Evolutionary conservation across 2,888 invertebrate species (phyloP), one percentile per base, ranked within the genome.

Genomic region (Dicyrtomina minuta): DNA sequence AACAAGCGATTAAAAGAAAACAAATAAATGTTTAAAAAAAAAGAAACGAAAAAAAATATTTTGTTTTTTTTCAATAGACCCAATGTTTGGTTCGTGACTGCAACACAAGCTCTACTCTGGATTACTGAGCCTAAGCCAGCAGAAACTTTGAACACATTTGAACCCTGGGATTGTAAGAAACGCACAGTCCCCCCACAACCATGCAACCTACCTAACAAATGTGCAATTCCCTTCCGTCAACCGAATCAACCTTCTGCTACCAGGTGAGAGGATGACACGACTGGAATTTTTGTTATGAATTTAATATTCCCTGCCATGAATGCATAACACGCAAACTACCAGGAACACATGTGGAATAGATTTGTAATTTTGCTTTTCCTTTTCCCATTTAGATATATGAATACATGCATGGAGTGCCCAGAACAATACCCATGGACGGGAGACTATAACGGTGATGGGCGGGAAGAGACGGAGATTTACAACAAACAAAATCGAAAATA

Each of bases 51-150:
- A n/a, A 43, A 43, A 10, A 10, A n/a, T n/a, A n/a, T n/a, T n/a
- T n/a, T n/a, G n/a, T n/a, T n/a, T 13, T 39, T 55, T 59, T 33
- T 64, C 20, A 27, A 20, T 39, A 93, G 93, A 76, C 87, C 89
- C 64, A 93, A 93, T 81, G 92, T 93, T 10, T 92, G 90, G 86
- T 90, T 92, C 79, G 90, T 93, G 39, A 93, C 93, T 3, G 86
- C 88, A 39, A 93, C 93, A 0, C 93, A 94, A 84, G 90, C 90
- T n/a, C 82, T 95, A 70, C 90, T 91, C 49, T 95, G 93, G 90
- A 90, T 93, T 82, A 92, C 93, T 0, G 93, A 93, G 79, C 93
- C 93, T 0, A 89, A 88, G 79, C 85, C 90, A 0, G 81, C 86
- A 2, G 89, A 88, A 75, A 83, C 88, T 12, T 82, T 94, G 43